phyloP scores from a whole-genome alignment of 2,888 invertebrate genomes.

The Dione juno region DNA sequence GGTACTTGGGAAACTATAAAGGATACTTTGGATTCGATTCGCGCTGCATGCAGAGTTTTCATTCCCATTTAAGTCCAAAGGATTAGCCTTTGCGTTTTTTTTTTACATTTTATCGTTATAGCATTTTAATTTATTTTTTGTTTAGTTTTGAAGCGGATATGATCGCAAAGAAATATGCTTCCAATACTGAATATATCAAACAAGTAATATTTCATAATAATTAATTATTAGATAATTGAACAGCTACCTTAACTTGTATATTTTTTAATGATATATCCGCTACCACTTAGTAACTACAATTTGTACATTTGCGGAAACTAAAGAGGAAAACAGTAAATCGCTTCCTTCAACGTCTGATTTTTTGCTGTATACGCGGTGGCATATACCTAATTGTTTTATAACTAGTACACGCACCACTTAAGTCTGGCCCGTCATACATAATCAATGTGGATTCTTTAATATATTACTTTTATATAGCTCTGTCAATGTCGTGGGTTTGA shows the following conservation, averaged over 20 bases:
- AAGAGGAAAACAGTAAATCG: conserved; percentile 45
- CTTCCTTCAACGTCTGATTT: conserved; percentile 43
- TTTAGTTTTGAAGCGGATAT: too few species aligned
- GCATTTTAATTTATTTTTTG: too few species aligned
- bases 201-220: background rate
- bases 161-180: too few species aligned
- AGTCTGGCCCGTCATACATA: conserved; percentile 35
- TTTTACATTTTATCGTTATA: too few species aligned
- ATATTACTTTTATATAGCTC: conserved; percentile 19
- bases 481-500: conserved; percentile 60
- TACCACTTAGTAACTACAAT: conserved; percentile 37
- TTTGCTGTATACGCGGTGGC: conserved; percentile 39
- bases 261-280: conserved; percentile 42
- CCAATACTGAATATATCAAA: background rate
- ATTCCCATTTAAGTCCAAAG: too few species aligned
- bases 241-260: conserved; percentile 30
- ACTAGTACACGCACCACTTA: conserved; percentile 50
- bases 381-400: conserved; percentile 42
- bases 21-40: too few species aligned
- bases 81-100: too few species aligned
- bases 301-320: conserved; percentile 41
- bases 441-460: conserved; percentile 28
- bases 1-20: background rate
- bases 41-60: too few species aligned
- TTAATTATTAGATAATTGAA: background rate